Evolutionary conservation across 2,888 invertebrate species (phyloP).

Genomic region (Stenoptilia bipunctidactyla): DNA sequence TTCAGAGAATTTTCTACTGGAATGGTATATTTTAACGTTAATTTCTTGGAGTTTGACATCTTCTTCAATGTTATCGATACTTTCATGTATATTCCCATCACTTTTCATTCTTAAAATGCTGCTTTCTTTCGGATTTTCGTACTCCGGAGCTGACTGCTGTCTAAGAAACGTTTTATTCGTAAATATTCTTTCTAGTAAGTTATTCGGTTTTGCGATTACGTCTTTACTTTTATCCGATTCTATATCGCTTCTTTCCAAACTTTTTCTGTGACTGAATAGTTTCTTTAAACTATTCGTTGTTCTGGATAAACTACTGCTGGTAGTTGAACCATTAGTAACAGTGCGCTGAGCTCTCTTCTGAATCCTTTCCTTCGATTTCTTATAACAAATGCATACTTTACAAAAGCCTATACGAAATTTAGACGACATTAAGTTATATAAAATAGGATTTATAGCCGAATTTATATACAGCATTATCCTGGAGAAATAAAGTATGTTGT

Average conservation of each 20-base stretch:
- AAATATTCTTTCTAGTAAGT: slow-evolving; percentile 48
- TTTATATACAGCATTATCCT: slow-evolving; percentile 90
- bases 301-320: slow-evolving; percentile 72
- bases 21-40: slow-evolving; percentile 46
- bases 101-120: slow-evolving; percentile 48
- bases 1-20: slow-evolving; percentile 42
- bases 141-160: slow-evolving; percentile 55
- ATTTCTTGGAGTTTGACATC: slow-evolving; percentile 26
- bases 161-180: slow-evolving; percentile 42
- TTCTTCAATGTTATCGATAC: slow-evolving; percentile 23
- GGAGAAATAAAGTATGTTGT: slow-evolving; percentile 85
- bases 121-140: slow-evolving; percentile 34
- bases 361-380: slow-evolving; percentile 40
- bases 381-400: slow-evolving; percentile 74
- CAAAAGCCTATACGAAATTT: slow-evolving; percentile 88
- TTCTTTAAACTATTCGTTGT: slow-evolving; percentile 72
- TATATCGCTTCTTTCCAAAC: slow-evolving; percentile 47
- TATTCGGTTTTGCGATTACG: slow-evolving; percentile 24
- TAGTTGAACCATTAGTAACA: slow-evolving; percentile 72
- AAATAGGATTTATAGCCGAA: slow-evolving; percentile 90
- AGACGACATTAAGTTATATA: slow-evolving; percentile 94
- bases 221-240: slow-evolving; percentile 38
- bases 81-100: slow-evolving; percentile 40
- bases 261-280: slow-evolving; percentile 53
- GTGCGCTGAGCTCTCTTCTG: slow-evolving; percentile 61